Evolutionary conservation across 2,797 vertebrate species (phyloP).

Genomic region (Sebastes baramenuke): DNA sequence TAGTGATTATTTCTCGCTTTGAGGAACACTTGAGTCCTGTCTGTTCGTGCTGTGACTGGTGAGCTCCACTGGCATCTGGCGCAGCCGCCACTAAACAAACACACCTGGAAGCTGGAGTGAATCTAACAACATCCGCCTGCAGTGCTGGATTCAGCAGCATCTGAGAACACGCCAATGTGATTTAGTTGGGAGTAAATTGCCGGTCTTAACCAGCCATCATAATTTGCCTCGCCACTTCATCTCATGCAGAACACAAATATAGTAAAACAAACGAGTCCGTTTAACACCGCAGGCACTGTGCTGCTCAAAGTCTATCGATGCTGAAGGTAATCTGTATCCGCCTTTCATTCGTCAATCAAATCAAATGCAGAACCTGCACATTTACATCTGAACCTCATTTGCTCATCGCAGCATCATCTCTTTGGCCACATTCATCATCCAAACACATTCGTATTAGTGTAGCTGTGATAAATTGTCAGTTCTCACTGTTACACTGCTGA

Average conservation of each 20-base stretch:
- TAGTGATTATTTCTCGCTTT: not conserved
- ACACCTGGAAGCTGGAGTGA: constrained; percentile 29
- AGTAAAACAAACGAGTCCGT: not conserved
- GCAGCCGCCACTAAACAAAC: constrained; percentile 13
- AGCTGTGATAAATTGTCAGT: not conserved
- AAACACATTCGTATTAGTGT: not conserved
- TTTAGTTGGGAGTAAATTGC: constrained; percentile 15
- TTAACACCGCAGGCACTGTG: not conserved
- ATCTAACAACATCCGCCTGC: not conserved
- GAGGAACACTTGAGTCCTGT: not conserved
- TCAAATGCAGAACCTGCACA: not conserved
- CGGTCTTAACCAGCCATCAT: constrained; percentile 11
- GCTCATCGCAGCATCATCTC: not conserved
- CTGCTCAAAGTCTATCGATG: not conserved
- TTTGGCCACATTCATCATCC: not conserved
- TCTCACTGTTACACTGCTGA: not conserved
- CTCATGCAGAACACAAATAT: constrained; percentile 1
- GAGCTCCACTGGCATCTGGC: constrained; percentile 18
- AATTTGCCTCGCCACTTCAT: constrained; percentile 28
- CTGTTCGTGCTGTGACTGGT: constrained; percentile 12
- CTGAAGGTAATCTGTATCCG: not conserved
- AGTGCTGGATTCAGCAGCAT: constrained; percentile 10
- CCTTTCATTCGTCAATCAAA: not conserved
- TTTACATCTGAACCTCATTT: not conserved
- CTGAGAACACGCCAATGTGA: constrained; percentile 13